Conservation (phyloP, 2,797 vertebrate species). For the Myripristis jacobus region DNA sequence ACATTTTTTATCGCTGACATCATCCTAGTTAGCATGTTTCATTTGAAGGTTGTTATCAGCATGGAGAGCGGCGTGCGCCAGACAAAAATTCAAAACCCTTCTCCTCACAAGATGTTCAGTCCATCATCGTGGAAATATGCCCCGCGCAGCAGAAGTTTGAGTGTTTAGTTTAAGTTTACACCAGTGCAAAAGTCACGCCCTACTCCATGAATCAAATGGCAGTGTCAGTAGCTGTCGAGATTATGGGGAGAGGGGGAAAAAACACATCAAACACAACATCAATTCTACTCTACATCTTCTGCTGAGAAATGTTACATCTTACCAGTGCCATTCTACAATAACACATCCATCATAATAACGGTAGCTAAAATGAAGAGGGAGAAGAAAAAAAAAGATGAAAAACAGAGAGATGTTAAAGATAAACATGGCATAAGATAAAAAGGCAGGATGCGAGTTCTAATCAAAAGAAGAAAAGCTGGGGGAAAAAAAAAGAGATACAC, state of each 20-base stretch:
- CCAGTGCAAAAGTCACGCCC: constrained; percentile 30
- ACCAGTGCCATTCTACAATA: constrained; percentile 83
- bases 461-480: constrained; percentile 52
- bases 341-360: constrained; percentile 83
- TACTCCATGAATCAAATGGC: constrained; percentile 55
- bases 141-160: neutral
- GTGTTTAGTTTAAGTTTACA: constrained; percentile 1
- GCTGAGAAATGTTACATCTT: constrained; percentile 74
- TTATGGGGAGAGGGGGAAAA: constrained; percentile 23
- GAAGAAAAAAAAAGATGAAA: constrained; percentile 55
- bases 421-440: constrained; percentile 59
- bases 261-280: constrained; percentile 74
- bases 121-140: constrained; percentile 23
- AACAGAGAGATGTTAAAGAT: constrained; percentile 70
- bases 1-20: constrained; percentile 32
- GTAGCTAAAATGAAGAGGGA: constrained; percentile 75
- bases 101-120: constrained; percentile 11
- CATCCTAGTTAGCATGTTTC: constrained; percentile 41
- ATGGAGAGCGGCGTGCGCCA: neutral
- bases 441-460: constrained; percentile 44
- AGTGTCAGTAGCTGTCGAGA: constrained; percentile 49
- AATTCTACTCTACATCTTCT: constrained; percentile 59
- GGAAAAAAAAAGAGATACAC: constrained; percentile 25
- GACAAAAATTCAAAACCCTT: constrained; percentile 2
- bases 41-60: constrained; percentile 43